Evolutionary conservation across 2,888 invertebrate genomes (phyloP).

Genomic region (Orthonevra nobilis): DNA sequence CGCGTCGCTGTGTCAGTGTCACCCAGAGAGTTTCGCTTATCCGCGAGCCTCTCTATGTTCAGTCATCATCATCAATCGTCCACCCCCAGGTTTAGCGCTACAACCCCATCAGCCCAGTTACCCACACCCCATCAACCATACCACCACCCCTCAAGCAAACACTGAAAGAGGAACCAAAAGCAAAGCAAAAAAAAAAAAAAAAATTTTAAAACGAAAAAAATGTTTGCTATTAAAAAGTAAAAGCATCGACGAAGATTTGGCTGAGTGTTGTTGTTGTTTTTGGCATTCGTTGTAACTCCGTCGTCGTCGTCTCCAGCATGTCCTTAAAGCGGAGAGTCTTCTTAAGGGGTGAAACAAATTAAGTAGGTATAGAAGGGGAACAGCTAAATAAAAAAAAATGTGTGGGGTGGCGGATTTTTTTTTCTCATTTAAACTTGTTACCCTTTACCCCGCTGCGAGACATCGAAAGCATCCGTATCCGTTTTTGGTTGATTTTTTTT

Average conservation of each 20-base stretch:
- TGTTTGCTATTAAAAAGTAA: conserved; percentile 70
- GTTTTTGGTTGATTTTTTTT: conserved; percentile 49
- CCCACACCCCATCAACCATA: neutral
- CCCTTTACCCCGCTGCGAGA: conserved; percentile 67
- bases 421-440: conserved; percentile 69
- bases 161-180: conserved; percentile 29
- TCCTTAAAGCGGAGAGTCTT: conserved; percentile 57
- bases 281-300: conserved; percentile 19
- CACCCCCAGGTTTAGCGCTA: conserved; percentile 29
- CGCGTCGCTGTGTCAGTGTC: conserved; percentile 47
- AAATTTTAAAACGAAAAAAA: conserved; percentile 59
- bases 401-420: conserved; percentile 64
- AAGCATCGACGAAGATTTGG: conserved; percentile 66
- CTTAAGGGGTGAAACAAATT: conserved; percentile 70
- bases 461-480: conserved; percentile 69
- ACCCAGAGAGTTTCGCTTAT: conserved; percentile 52
- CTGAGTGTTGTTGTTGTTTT: conserved; percentile 60
- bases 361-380: conserved; percentile 63
- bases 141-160: conserved; percentile 43
- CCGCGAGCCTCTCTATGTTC: conserved; percentile 53
- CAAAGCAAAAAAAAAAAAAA: too few species aligned
- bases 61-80: conserved; percentile 69
- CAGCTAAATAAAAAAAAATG: conserved; percentile 27
- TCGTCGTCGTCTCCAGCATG: conserved; percentile 48
- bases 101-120: conserved; percentile 59